These are phyloP conservation scores for Taeniopygia guttata DNA, from an alignment of 2,797 vertebrate species.

Conservation along the genomic window DNA sequence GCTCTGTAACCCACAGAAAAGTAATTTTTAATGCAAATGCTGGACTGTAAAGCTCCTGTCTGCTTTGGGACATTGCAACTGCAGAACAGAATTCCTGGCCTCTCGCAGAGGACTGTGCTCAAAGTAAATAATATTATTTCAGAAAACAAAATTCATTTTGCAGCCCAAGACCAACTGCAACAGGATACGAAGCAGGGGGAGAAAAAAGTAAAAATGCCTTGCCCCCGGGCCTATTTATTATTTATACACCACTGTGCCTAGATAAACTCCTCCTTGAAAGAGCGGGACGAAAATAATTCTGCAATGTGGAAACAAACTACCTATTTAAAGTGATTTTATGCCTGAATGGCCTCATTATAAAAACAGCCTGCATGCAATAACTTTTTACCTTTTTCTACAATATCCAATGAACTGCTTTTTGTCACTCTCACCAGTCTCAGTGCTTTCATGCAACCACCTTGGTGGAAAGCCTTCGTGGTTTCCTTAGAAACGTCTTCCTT, in stretches of 20 bases:
- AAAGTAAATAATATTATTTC: constrained; percentile 59
- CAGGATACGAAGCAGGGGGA: constrained; percentile 10
- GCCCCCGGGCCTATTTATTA: constrained; percentile 60
- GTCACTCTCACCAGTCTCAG: constrained; percentile 74
- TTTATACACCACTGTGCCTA: constrained; percentile 63
- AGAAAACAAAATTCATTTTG: constrained; percentile 59
- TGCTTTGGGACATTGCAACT: neutral
- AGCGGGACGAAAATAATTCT: constrained; percentile 69
- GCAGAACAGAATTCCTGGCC: constrained; percentile 6
- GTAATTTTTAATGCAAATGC: neutral
- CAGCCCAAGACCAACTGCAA: constrained; percentile 26
- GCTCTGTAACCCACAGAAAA: neutral
- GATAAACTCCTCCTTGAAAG: constrained; percentile 67
- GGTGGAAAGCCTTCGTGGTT: constrained; percentile 68
- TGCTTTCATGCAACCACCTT: constrained; percentile 69
- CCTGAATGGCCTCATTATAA: constrained; percentile 79
- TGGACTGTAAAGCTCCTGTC: constrained; percentile 18
- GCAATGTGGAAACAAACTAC: constrained; percentile 67
- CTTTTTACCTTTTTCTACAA: constrained; percentile 70
- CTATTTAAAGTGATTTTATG: constrained; percentile 74
- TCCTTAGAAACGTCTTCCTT: constrained; percentile 81
- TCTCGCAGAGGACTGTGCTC: neutral
- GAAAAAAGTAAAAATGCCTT: constrained; percentile 37
- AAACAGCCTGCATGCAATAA: constrained; percentile 60
- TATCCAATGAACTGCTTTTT: constrained; percentile 79